These are phyloP conservation scores for Zygaena filipendulae DNA, from an alignment of 2,888 invertebrate genomes.

Conservation along the genomic window DNA sequence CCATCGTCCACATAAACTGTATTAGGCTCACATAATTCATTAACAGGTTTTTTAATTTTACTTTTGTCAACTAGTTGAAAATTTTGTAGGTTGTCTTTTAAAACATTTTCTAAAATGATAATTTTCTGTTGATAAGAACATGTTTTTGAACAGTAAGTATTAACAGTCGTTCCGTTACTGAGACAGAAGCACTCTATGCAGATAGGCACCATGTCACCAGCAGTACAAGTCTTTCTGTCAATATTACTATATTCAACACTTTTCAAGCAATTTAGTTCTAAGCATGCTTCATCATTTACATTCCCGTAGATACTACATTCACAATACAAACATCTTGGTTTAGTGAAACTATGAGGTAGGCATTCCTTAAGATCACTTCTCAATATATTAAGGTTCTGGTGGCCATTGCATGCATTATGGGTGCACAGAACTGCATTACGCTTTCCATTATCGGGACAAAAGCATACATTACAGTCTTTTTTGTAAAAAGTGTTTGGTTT, in stretches of 20 bases:
- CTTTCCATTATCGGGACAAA: slow-evolving; percentile 34
- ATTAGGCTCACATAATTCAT: slow-evolving; percentile 31
- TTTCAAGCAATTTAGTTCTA: slow-evolving; percentile 38
- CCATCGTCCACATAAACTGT: slow-evolving; percentile 33
- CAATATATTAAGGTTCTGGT: slow-evolving; percentile 9
- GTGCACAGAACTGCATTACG: slow-evolving; percentile 31
- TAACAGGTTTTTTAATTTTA: slow-evolving; percentile 20
- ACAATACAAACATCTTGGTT: slow-evolving; percentile 43
- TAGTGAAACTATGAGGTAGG: slow-evolving; percentile 31
- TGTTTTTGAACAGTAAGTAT: slow-evolving; percentile 36
- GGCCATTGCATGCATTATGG: slow-evolving; percentile 10
- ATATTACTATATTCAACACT: slow-evolving; percentile 21
- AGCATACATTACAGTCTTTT: slow-evolving; percentile 39
- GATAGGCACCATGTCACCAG: slow-evolving; percentile 40
- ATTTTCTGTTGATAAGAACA: slow-evolving; percentile 39
- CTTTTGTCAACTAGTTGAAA: slow-evolving; percentile 24
- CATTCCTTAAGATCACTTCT: slow-evolving; percentile 25
- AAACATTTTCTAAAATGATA: slow-evolving; percentile 31
- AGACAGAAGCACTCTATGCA: slow-evolving; percentile 50
- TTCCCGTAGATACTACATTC: slow-evolving; percentile 33
- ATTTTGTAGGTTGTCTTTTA: slow-evolving; percentile 24
- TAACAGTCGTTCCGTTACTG: slow-evolving; percentile 24
- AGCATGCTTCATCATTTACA: slow-evolving; percentile 34
- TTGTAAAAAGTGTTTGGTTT: slow-evolving; percentile 36
- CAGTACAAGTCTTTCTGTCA: slow-evolving; percentile 26